Evolutionary conservation across 2,797 vertebrate genomes (phyloP).

Genomic region (Microchirus variegatus): DNA sequence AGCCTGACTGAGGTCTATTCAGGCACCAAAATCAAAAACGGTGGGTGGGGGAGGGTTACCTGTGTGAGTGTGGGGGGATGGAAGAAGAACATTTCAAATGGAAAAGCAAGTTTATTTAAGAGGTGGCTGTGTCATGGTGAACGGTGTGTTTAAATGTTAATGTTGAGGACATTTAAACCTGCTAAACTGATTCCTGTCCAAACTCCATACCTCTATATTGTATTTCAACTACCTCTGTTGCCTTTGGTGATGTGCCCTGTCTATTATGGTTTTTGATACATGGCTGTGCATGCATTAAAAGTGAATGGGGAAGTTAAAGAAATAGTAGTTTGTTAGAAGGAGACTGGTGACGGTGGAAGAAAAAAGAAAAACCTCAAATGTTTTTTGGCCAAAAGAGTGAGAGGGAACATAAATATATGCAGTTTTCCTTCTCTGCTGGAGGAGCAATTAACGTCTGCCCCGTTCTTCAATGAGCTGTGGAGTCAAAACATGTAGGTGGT

Average conservation of each 20-base stretch:
- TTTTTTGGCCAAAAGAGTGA: constrained; percentile 4
- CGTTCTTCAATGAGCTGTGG: constrained; percentile 1
- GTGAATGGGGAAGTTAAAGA: too few relatives aligned
- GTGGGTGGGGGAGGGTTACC: constrained; percentile 64
- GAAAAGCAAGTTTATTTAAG: too few relatives aligned
- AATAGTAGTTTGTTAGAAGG: too few relatives aligned
- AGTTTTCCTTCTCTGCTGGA: constrained; percentile 2
- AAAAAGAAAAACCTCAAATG: constrained; percentile 4
- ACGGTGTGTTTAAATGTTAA: background rate
- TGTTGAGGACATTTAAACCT: background rate
- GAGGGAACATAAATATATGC: constrained; percentile 38
- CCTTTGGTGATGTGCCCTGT: too few relatives aligned
- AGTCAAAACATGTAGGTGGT: constrained; percentile 12
- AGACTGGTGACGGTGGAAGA: background rate
- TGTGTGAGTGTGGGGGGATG: constrained; percentile 39
- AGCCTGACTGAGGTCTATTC: constrained; percentile 58
- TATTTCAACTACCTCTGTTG: too few relatives aligned
- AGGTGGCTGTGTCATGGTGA: too few relatives aligned
- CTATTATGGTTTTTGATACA: background rate
- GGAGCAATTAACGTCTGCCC: constrained; percentile 3
- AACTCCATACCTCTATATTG: background rate
- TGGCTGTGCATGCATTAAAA: background rate
- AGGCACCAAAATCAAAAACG: constrained; percentile 33
- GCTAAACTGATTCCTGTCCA: background rate
- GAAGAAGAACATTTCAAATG: background rate